A percentile compares a stretch with the other conserved stretches of the same genome.
These are phyloP conservation scores for Daptonema setosum DNA, from an alignment of 2,888 invertebrate species.

Conservation along the genomic window DNA sequence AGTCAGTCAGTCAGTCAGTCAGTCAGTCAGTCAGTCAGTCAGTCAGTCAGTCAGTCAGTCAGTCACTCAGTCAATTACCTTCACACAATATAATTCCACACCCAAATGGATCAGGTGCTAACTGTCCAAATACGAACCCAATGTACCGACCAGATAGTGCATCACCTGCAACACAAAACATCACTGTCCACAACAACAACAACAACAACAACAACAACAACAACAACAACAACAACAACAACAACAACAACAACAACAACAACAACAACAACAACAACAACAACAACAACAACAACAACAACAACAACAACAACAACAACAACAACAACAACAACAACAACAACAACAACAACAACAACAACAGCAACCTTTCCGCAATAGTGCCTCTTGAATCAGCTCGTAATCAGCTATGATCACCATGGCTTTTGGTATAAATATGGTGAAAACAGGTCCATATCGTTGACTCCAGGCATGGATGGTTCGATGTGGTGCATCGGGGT, in stretches of 20 bases:
- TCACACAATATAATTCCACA: slow-evolving; percentile 20
- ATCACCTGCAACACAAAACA: slow-evolving; percentile 8
- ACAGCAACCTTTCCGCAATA: neutral
- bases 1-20: too few relatives aligned
- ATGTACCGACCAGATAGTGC: slow-evolving; percentile 14
- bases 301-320: too few relatives aligned
- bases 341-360: neutral
- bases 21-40: too few relatives aligned
- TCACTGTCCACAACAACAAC: too few relatives aligned
- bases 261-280: too few relatives aligned
- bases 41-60: too few relatives aligned
- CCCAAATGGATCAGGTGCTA: slow-evolving; percentile 16
- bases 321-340: neutral
- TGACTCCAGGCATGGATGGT: neutral
- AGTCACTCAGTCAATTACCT: too few relatives aligned
- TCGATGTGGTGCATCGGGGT: neutral
- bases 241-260: too few relatives aligned
- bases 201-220: too few relatives aligned
- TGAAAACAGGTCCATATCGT: neutral
- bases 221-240: too few relatives aligned
- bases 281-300: too few relatives aligned
- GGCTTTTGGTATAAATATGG: neutral
- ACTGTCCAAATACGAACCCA: slow-evolving; percentile 15
- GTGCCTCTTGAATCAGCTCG: neutral
- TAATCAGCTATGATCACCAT: neutral